A percentile compares a stretch with the other conserved stretches of the same genome.
These are phyloP conservation scores for Monopis laevigella DNA, from an alignment of 2,888 invertebrate genomes.

Conservation along the genomic window DNA sequence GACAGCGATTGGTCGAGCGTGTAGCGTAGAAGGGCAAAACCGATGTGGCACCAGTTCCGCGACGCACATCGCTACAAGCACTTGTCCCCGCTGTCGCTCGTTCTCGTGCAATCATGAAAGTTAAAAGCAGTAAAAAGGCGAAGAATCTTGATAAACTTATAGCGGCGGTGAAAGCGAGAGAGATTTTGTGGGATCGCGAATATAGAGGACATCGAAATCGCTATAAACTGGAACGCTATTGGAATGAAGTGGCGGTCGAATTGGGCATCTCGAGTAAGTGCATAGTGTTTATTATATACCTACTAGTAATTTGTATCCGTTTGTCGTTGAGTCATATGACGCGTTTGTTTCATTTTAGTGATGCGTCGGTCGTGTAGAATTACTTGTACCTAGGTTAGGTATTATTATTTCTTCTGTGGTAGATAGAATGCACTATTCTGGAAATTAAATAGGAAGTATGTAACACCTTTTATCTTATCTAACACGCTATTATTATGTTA, in stretches of 20 bases:
- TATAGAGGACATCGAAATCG: conserved; percentile 55
- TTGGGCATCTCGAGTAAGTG: conserved; percentile 59
- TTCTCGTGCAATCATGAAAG: conserved; percentile 17
- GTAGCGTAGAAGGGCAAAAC: conserved; percentile 30
- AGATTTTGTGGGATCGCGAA: conserved; percentile 57
- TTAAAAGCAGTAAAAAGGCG: conserved; percentile 36
- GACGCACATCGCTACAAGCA: conserved; percentile 34
- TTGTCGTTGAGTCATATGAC: too few relatives aligned
- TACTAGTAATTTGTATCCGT: too few relatives aligned
- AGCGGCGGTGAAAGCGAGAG: conserved; percentile 56
- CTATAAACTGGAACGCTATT: conserved; percentile 55
- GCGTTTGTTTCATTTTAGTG: too few relatives aligned
- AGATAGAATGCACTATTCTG: too few relatives aligned
- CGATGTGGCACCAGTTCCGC: conserved; percentile 31
- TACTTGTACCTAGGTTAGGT: background rate
- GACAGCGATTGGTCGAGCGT: conserved; percentile 36
- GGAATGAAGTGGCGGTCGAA: conserved; percentile 58
- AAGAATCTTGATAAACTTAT: conserved; percentile 58
- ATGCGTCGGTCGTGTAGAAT: too few relatives aligned
- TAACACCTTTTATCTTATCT: too few relatives aligned
- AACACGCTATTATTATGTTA: background rate
- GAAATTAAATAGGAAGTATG: too few relatives aligned
- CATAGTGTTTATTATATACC: too few relatives aligned
- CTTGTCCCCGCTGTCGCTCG: conserved; percentile 4
- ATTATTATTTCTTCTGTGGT: background rate